phyloP scores from a whole-genome alignment of 2,888 invertebrate genomes.

The Cecidostiba fungosa region DNA sequence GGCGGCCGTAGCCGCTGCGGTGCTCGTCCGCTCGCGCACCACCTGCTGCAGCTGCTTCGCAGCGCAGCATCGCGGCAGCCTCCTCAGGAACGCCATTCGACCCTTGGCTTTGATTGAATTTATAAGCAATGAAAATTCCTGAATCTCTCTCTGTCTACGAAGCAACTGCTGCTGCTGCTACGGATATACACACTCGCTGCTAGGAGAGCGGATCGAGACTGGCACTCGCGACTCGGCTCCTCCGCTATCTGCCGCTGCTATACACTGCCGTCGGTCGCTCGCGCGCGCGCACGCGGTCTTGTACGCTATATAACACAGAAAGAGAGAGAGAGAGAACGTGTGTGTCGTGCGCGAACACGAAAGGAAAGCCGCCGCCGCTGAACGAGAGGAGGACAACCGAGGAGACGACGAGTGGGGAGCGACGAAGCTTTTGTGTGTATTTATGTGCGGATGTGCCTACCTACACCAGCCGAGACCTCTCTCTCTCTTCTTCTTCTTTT shows the following conservation, averaged over 20 bases:
- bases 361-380: not conserved
- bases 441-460: not conserved
- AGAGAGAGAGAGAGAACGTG: too few relatives aligned
- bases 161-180: not conserved
- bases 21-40: constrained; percentile 74
- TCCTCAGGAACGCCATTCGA: constrained; percentile 63
- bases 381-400: too few relatives aligned
- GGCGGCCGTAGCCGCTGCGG: constrained; percentile 71
- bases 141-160: not conserved
- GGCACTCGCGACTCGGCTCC: constrained; percentile 7
- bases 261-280: not conserved
- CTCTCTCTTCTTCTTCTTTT: too few relatives aligned
- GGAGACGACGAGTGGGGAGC: not conserved
- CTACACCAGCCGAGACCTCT: too few relatives aligned
- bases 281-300: constrained; percentile 10
- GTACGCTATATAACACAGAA: not conserved
- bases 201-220: constrained; percentile 7
- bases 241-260: not conserved
- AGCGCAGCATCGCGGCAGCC: constrained; percentile 56
- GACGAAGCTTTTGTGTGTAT: not conserved
- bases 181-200: not conserved
- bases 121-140: not conserved
- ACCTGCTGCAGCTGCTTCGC: constrained; percentile 59
- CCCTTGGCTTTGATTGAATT: not conserved
- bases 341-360: not conserved